Base-by-base conservation (phyloP, 1,140 invertebrate genomes). In the Drosophila miranda region DNA sequence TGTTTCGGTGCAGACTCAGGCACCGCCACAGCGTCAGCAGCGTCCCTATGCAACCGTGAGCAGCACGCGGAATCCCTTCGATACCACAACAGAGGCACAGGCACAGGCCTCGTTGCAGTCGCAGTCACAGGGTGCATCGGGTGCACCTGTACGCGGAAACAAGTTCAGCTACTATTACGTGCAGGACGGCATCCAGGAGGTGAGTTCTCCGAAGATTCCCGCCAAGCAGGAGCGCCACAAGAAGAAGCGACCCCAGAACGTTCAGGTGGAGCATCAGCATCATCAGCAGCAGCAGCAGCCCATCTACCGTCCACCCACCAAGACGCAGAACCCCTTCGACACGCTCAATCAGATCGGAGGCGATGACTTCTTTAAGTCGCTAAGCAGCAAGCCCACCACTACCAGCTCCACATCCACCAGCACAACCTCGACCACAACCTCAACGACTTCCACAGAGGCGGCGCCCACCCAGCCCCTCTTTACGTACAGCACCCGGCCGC, bases 91-190 rank as follows among this genome's bases (percentile, higher is more conserved):
- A 4, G 75, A 75, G 34, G 42, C 50, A 1, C 78, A 78, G 49
- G 52, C 53, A 0, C 78, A 78, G 49, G 50, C 53, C 0, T 44
- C 62, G 61, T n/a, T 30, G 0, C 57, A 48, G n/a, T 30, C 58
- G n/a, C 11, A 38, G 34, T 13, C 19, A 23, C 48, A 82, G 41
- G 9, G 8, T 26, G 23, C 23, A 30, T 0, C 44, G 41, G 5
- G 49, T 44, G 46, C 80, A 11, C 58, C 84, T 41, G 14, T 54
- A 21, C 62, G 89, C 0, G 89, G 89, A 23, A 89, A 90, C 53
- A 90, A 90, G 52, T 90, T 90, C 19, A 89, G 80, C 55, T 90
- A 90, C 38, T 90, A 79, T 46, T 88, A 84, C 3, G 78, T 88
- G 1, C 86, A 82, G 30, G 89, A 90, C 51, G 89, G 80, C 51